Percentiles rank a stretch among this genome's conserved stretches.
phyloP scores from a whole-genome alignment of 2,113 vertebrate genomes.

The Cebidichthys violaceus region DNA sequence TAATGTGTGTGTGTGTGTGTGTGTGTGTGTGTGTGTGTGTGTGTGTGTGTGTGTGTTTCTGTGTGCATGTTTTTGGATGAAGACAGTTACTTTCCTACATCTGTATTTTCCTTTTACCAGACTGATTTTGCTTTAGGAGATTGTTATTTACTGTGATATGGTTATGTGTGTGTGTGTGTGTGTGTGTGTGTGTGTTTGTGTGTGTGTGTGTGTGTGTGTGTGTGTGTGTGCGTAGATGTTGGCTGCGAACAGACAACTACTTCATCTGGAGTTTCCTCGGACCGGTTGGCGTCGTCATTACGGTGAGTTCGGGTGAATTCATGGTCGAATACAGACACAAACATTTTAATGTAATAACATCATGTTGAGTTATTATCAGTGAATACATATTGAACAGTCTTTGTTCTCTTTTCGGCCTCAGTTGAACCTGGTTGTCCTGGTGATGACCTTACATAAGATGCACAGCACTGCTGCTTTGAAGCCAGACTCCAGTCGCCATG shows the following conservation, averaged over 20 bases:
- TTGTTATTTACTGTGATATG: conserved; percentile 14
- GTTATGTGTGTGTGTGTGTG: conserved; percentile 13
- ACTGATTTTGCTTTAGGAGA: background rate
- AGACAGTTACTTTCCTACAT: background rate
- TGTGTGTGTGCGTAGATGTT: conserved; percentile 84
- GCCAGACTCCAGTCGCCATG: conserved; percentile 93
- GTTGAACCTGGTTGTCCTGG: conserved; percentile 92
- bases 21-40: background rate
- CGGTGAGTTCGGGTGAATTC: conserved; percentile 81
- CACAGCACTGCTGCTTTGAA: conserved; percentile 91
- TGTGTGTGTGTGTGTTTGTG: conserved; percentile 26
- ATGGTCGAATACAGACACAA: background rate
- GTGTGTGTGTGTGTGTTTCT: background rate
- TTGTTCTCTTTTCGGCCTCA: conserved; percentile 58
- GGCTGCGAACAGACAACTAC: conserved; percentile 92
- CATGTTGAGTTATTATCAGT: background rate
- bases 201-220: conserved; percentile 42
- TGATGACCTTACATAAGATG: conserved; percentile 95
- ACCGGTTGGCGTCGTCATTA: conserved; percentile 90
- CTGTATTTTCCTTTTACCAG: background rate
- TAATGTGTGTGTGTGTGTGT: background rate
- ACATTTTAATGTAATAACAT: background rate
- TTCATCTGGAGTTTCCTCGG: conserved; percentile 97
- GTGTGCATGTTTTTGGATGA: background rate
- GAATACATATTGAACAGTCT: background rate